Evolutionary conservation across 2,888 invertebrate genomes (phyloP).

Genomic region (Tipula unca): DNA sequence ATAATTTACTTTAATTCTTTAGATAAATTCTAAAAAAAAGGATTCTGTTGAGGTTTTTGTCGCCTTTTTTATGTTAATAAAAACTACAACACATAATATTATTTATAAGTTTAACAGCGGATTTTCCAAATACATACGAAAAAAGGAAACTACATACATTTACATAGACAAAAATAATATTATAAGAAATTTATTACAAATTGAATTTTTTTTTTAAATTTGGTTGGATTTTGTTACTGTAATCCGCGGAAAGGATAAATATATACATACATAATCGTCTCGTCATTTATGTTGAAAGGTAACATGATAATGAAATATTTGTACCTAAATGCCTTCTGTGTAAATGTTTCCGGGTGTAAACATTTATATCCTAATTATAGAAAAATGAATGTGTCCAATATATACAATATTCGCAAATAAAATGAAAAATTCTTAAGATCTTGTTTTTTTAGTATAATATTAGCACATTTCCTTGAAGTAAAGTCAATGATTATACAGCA

Average conservation of each 20-base stretch:
- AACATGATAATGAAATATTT: not conserved
- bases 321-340: no score
- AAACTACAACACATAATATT: not conserved
- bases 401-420: no score
- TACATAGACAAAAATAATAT: not conserved
- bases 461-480: no score
- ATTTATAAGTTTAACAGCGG: not conserved
- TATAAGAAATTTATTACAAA: not conserved
- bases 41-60: not conserved
- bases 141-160: not conserved
- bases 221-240: not conserved
- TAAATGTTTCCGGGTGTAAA: no score
- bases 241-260: not conserved
- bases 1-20: not conserved
- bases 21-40: not conserved
- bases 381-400: no score
- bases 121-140: not conserved
- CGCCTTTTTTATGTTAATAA: not conserved
- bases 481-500: no score
- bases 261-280: not conserved
- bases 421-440: no score
- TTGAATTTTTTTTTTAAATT: not conserved
- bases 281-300: not conserved
- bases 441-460: no score
- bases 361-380: no score